Evolutionary conservation across 2,888 invertebrate genomes (phyloP), one percentile per base, ranked within the genome.

Genomic region (Laspeyria flexula): DNA sequence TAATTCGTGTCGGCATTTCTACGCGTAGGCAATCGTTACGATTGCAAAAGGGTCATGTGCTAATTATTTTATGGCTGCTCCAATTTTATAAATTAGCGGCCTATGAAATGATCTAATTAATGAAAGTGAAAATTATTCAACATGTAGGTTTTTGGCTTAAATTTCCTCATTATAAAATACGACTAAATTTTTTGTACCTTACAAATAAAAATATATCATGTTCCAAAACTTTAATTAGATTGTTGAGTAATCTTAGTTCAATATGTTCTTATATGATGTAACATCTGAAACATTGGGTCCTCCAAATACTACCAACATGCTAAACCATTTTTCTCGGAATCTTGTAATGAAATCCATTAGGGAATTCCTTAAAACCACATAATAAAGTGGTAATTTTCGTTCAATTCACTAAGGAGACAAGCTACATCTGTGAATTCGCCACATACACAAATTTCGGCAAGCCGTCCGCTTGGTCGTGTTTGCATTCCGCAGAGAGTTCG

Each of bases 401-500:
- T 31, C 35, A 31, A 25, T 35, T 23, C 13, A 23, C 21, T 11
- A 21, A 37, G 16, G 29, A 51, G 31, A 43, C 43, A 50, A 51
- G 48, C 46, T 47, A 58, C 58, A 61, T 69, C 59, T 68, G 66
- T 34, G 43, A 68, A 60, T 66, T 62, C 39, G 48, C 64, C 48
- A 61, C 58, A 64, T 64, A 68, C 62, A 59, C 42, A 61, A 79
- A 81, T 77, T 90, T 90, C 81, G 88, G 88, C 88, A 81, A 81
- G 76, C 56, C 61, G 73, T 58, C 48, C 63, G 77, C 73, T 74
- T 61, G 75, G 74, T 75, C 78, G 76, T 85, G 86, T 88, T 89
- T 84, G 88, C 90, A 86, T 88, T 89, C 89, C 88, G 81, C 42
- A 46, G 74, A 56, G 83, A 77, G 89, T 86, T 90, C 90, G 88